phyloP scores from a whole-genome alignment of 2,113 vertebrate genomes.

The Polypterus senegalus region DNA sequence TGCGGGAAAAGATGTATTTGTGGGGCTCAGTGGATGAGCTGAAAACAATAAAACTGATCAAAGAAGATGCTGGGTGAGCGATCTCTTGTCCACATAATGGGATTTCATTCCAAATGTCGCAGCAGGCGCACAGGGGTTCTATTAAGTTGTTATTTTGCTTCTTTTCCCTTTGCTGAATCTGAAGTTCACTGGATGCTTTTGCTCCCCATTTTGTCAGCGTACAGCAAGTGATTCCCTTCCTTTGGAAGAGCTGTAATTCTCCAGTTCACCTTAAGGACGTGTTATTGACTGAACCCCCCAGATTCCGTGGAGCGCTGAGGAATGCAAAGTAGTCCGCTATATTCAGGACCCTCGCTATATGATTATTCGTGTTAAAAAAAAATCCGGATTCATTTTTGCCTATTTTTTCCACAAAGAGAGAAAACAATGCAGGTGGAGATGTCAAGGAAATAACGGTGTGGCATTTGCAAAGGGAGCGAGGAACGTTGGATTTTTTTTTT shows the following conservation, averaged over 20 bases:
- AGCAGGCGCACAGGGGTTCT: background rate
- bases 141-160: conserved; percentile 5
- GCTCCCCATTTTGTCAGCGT: conserved; percentile 4
- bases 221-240: conserved; percentile 13
- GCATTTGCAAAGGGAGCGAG: too few species aligned
- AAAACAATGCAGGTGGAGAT: too few species aligned
- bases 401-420: too few species aligned
- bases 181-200: background rate
- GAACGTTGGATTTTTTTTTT: too few species aligned
- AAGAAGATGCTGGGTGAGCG: conserved; percentile 2
- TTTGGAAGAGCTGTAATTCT: conserved; percentile 31
- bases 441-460: too few species aligned
- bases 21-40: background rate
- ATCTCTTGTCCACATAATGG: background rate
- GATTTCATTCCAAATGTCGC: background rate
- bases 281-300: conserved; percentile 43
- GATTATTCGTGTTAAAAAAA: conserved; percentile 18
- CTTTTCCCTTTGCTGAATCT: conserved; percentile 9
- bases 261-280: conserved; percentile 31
- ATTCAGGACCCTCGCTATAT: conserved; percentile 57
- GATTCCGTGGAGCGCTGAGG: conserved; percentile 40
- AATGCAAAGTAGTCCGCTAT: conserved; percentile 29
- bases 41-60: background rate
- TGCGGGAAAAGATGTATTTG: background rate
- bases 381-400: too few species aligned